Evolutionary conservation across 2,113 vertebrate species (phyloP).

Genomic region (Struthio camelus): DNA sequence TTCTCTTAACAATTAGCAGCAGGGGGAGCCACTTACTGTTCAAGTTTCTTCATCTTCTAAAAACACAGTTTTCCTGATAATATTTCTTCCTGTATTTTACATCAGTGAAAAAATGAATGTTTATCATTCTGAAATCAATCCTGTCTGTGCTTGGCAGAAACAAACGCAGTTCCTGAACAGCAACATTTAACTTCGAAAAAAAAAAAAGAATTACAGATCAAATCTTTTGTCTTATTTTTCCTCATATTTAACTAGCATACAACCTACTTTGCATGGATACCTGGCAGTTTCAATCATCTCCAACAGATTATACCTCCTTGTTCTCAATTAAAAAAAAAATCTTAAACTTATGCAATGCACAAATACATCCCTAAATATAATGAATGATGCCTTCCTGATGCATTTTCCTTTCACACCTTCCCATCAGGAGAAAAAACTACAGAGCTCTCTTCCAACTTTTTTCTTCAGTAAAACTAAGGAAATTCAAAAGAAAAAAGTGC

Average conservation of each 20-base stretch:
- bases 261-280: not conserved
- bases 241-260: not conserved
- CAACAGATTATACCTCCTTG: not conserved
- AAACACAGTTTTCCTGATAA: not conserved
- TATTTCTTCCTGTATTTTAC: not conserved
- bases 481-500: not conserved
- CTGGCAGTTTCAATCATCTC: not conserved
- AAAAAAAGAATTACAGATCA: not conserved
- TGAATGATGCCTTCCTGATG: rapidly evolving
- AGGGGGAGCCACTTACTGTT: constrained; percentile 39
- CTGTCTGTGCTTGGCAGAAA: not conserved
- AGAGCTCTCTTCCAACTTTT: not conserved
- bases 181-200: not conserved
- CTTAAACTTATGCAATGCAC: not conserved
- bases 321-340: not conserved
- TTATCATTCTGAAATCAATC: not conserved
- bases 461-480: not conserved
- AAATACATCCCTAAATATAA: not conserved
- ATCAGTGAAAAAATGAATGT: not conserved
- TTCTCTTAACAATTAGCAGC: not conserved
- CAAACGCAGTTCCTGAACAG: not conserved
- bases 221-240: not conserved
- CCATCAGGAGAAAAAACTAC: not conserved
- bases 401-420: not conserved
- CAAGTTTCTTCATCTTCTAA: not conserved